Evolutionary conservation across 2,888 invertebrate species (phyloP).

Genomic region (Lepas anatifera): DNA sequence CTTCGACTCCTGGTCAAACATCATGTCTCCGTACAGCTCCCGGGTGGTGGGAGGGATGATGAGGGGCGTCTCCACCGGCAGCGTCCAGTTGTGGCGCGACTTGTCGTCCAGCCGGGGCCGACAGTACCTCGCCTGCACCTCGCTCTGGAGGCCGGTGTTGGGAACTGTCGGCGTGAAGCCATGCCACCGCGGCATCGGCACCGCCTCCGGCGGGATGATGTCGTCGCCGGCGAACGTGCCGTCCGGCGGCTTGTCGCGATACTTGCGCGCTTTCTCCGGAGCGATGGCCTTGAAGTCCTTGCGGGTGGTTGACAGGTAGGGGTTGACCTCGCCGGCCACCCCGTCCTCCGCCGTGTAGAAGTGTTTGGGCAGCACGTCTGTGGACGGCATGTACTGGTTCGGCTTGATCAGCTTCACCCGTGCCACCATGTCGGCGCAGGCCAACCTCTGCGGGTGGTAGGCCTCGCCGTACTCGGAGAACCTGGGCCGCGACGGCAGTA

Average conservation of each 20-base stretch:
- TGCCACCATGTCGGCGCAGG: background rate
- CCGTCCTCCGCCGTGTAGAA: background rate
- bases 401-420: background rate
- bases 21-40: background rate
- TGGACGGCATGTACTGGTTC: background rate
- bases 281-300: background rate
- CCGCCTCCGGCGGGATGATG: background rate
- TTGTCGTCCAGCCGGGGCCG: background rate
- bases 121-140: background rate
- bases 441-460: background rate
- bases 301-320: background rate
- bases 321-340: background rate
- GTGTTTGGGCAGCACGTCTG: background rate
- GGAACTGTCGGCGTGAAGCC: background rate
- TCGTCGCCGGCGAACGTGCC: background rate
- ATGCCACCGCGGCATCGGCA: background rate
- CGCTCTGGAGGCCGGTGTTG: background rate
- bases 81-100: background rate
- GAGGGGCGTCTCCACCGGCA: background rate
- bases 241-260: background rate
- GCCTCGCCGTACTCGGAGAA: conserved; percentile 8
- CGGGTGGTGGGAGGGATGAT: background rate
- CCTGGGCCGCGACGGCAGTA: background rate
- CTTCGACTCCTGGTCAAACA: background rate
- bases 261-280: background rate